A percentile compares a stretch with the other conserved stretches of the same genome.
phyloP scores from a whole-genome alignment of 1,140 invertebrate species.

The Drosophila tsacasi region DNA sequence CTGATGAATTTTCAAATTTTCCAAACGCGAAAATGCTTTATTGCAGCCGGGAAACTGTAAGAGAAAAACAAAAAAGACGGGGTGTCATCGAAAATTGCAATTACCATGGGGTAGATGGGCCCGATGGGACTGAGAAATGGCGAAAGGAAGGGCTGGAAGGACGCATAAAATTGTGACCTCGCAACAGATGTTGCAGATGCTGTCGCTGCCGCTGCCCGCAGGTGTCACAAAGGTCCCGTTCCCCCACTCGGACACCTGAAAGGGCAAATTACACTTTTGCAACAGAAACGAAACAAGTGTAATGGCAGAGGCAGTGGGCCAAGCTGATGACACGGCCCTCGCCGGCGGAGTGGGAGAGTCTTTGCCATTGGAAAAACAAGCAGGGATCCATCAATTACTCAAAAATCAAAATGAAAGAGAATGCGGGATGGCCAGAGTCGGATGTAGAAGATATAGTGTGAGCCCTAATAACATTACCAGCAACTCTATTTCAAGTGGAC shows the following conservation, averaged over 20 bases:
- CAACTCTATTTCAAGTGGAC: conserved; percentile 62
- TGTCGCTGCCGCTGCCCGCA: conserved; percentile 27
- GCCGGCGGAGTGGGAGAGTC: background rate
- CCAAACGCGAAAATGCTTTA: conserved; percentile 97
- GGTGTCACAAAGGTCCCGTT: conserved; percentile 24
- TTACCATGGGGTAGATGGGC: conserved; percentile 35
- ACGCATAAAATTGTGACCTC: conserved; percentile 60
- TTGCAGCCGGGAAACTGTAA: conserved; percentile 95
- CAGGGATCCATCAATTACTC: conserved; percentile 62
- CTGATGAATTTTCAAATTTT: conserved; percentile 98
- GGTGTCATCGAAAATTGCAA: conserved; percentile 61
- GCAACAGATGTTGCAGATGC: conserved; percentile 24
- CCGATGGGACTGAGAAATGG: conserved; percentile 1
- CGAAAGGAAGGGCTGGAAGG: conserved; percentile 26
- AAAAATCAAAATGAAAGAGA: conserved; percentile 64
- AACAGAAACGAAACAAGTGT: conserved; percentile 43
- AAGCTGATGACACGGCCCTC: conserved; percentile 7
- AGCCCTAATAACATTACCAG: conserved; percentile 59
- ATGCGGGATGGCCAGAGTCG: conserved; percentile 8
- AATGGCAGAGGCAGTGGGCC: conserved; percentile 36
- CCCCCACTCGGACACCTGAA: conserved; percentile 16
- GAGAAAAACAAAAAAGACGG: conserved; percentile 56
- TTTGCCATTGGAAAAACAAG: conserved; percentile 29
- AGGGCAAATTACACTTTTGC: conserved; percentile 49
- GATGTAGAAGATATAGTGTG: conserved; percentile 20